phyloP scores from a whole-genome alignment of 2,888 invertebrate genomes.

The Pollenia labialis region DNA sequence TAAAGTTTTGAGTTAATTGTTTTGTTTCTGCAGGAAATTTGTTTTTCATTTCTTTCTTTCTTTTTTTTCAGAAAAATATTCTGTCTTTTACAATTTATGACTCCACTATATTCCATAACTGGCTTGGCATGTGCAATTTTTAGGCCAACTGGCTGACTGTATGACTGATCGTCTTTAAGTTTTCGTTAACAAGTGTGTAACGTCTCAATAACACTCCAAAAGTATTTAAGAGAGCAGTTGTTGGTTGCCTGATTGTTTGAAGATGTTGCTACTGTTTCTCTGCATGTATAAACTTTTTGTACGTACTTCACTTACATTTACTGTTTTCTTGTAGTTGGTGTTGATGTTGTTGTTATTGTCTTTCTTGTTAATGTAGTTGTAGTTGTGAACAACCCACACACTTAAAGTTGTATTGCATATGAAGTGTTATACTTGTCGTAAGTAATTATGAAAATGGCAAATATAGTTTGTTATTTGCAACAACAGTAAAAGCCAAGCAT shows the following conservation, averaged over 20 bases:
- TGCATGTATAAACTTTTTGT: constrained; percentile 1
- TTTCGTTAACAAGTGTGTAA: constrained; percentile 29
- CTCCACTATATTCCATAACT: background rate
- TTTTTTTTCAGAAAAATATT: background rate
- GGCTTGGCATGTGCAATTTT: background rate
- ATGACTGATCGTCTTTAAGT: constrained; percentile 18
- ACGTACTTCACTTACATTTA: constrained; percentile 6
- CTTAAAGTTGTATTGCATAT: constrained; percentile 58
- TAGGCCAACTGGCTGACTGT: background rate
- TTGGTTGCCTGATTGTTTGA: constrained; percentile 28
- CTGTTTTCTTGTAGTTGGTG: background rate
- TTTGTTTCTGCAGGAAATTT: no score
- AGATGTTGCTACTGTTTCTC: constrained; percentile 23
- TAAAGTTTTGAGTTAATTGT: no score
- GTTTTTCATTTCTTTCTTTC: no score
- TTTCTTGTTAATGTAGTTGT: constrained; percentile 54
- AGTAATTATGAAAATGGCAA: constrained; percentile 71
- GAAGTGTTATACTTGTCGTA: constrained; percentile 70
- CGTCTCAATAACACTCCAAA: constrained; percentile 42
- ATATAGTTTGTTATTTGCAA: constrained; percentile 9
- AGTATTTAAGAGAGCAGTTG: constrained; percentile 37
- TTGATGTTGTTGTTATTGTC: constrained; percentile 26
- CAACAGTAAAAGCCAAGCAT: constrained; percentile 54
- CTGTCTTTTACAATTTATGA: background rate
- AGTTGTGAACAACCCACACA: constrained; percentile 68